Conservation (phyloP, 92 coral and sea anemone genomes). For the Virgularia gustaviana region DNA sequence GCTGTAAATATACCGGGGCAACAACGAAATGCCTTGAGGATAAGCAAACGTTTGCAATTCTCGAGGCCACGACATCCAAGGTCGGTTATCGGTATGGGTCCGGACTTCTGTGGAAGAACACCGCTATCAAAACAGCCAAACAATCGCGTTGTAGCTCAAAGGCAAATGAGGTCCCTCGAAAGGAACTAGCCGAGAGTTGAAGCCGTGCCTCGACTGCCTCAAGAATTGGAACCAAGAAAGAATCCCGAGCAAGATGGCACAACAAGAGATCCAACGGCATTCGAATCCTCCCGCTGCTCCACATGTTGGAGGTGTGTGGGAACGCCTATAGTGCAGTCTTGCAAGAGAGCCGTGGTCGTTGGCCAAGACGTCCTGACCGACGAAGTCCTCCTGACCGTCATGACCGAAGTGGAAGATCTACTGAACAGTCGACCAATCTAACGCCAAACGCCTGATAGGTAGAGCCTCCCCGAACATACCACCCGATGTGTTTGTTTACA, state of each 20-base stretch:
- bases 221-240: neutral
- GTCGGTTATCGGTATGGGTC: conserved; percentile 43
- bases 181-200: conserved; percentile 31
- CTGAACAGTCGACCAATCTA: too few species aligned
- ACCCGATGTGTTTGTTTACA: too few species aligned
- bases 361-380: too few species aligned
- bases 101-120: conserved; percentile 29
- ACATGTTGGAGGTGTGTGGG: conserved; percentile 25
- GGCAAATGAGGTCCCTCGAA: conserved; percentile 40
- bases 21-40: conserved; percentile 32
- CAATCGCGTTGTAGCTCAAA: conserved; percentile 9
- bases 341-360: too few species aligned
- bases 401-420: too few species aligned
- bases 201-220: too few species aligned
- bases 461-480: too few species aligned
- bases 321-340: too few species aligned
- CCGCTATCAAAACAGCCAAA: conserved; percentile 16
- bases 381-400: too few species aligned
- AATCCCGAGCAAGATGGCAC: conserved; percentile 37
- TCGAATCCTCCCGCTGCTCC: conserved; percentile 51
- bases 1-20: conserved; percentile 24
- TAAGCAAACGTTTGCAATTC: neutral
- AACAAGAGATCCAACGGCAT: conserved; percentile 33
- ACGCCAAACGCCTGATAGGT: too few species aligned
- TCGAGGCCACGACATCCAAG: conserved; percentile 28